Percentiles rank a stretch among this genome's conserved stretches.
Conservation (phyloP, 2,888 invertebrate genomes). For the Trachelus iudaicus region DNA sequence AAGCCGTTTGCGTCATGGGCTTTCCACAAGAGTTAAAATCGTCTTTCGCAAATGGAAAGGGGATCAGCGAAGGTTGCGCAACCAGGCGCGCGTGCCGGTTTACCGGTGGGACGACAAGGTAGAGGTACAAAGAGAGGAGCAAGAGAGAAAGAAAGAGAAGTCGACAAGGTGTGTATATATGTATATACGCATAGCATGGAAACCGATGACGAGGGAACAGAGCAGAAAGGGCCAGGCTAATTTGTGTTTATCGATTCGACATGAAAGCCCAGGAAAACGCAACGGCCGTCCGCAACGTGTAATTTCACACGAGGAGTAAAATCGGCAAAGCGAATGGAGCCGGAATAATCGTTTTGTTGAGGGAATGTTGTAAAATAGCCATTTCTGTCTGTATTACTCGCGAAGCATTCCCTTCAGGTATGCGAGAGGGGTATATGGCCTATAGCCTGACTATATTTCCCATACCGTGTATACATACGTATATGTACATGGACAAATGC, state of each 20-base stretch:
- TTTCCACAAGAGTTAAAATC: not conserved
- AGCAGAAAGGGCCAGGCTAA: not conserved
- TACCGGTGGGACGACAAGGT: not conserved
- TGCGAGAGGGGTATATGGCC: not conserved
- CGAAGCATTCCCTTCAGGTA: not conserved
- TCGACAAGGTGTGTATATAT: not conserved
- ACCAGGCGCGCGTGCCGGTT: not conserved
- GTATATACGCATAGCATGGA: not conserved
- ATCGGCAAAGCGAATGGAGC: not conserved
- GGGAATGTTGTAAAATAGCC: not conserved
- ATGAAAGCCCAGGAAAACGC: not conserved
- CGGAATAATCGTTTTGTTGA: not conserved
- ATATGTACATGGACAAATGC: not conserved
- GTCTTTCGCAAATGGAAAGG: not conserved
- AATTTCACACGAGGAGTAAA: not conserved
- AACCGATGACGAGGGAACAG: not conserved
- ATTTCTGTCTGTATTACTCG: not conserved
- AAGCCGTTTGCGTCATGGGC: constrained; percentile 28
- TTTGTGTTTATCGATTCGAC: not conserved
- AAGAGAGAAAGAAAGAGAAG: not conserved
- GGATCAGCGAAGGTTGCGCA: not conserved
- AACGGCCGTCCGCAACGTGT: not conserved
- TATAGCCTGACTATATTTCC: not conserved
- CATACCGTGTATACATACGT: not conserved
- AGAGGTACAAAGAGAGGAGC: too few species aligned